phyloP scores from a whole-genome alignment of 2,888 invertebrate genomes.

The Orthosia cruda region DNA sequence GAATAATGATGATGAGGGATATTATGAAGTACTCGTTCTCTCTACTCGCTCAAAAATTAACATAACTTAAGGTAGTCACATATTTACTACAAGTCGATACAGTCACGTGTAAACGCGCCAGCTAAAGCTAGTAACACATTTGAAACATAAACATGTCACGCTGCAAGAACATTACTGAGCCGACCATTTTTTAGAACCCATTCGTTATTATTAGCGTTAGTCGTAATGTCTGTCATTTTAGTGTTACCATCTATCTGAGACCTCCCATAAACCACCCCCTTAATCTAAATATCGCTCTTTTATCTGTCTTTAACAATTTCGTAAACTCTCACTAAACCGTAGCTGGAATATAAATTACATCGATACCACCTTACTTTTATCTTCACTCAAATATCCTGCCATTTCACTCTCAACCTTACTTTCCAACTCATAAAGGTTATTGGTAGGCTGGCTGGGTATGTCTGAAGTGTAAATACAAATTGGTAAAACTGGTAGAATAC shows the following conservation, averaged over 20 bases:
- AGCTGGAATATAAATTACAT: conserved; percentile 90
- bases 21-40: conserved; percentile 47
- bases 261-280: conserved; percentile 88
- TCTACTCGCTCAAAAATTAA: conserved; percentile 13
- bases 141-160: conserved; percentile 61
- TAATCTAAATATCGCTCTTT: conserved; percentile 90
- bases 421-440: conserved; percentile 55
- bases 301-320: conserved; percentile 91
- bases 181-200: conserved; percentile 77
- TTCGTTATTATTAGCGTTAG: conserved; percentile 85
- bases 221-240: conserved; percentile 86
- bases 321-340: conserved; percentile 90
- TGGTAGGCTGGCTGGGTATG: conserved; percentile 30
- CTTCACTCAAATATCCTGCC: conserved; percentile 48
- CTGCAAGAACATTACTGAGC: conserved; percentile 58
- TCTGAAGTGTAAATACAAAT: conserved; percentile 61
- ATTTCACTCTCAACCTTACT: conserved; percentile 69
- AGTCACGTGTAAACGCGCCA: conserved; percentile 28
- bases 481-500: conserved; percentile 86
- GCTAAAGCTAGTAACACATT: conserved; percentile 50
- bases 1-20: conserved; percentile 57
- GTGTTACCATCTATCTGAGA: conserved; percentile 80
- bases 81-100: conserved; percentile 17
- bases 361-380: conserved; percentile 73
- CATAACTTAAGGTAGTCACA: conserved; percentile 7